These are phyloP conservation scores for Balaeniceps rex DNA, from an alignment of 2,113 vertebrate species.

Conservation along the genomic window DNA sequence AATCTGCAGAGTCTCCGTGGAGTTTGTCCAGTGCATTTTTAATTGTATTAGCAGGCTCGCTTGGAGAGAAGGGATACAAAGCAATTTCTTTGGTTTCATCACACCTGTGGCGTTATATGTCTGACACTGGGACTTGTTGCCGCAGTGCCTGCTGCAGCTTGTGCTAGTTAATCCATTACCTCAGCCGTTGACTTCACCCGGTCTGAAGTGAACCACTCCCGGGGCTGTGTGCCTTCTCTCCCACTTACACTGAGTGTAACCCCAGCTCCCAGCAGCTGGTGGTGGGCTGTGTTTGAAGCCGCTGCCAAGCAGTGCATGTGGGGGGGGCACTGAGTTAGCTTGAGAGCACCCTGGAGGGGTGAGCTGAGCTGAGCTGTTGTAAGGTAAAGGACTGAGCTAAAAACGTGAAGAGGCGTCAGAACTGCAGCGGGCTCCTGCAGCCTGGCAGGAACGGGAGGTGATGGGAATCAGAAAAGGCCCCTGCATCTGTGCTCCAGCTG, in stretches of 20 bases:
- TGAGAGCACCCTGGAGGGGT: background rate
- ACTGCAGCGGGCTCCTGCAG: background rate
- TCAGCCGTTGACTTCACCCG: background rate
- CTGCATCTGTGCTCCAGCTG: background rate
- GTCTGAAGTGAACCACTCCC: fast-evolving
- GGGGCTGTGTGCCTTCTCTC: background rate
- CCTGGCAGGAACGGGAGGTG: background rate
- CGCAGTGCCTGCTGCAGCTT: background rate
- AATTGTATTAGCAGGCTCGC: background rate
- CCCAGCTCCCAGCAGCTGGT: fast-evolving
- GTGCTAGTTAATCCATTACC: background rate
- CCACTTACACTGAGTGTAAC: fast-evolving
- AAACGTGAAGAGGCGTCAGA: background rate
- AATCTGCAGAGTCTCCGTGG: background rate
- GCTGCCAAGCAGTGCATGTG: fast-evolving
- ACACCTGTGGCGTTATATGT: too few relatives aligned
- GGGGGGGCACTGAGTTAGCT: background rate
- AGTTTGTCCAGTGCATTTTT: background rate
- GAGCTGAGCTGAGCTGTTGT: background rate
- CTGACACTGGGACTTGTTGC: background rate
- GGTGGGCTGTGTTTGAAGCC: background rate
- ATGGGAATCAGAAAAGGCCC: too few relatives aligned
- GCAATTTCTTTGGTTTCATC: background rate
- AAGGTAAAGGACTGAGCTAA: background rate
- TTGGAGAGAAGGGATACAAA: background rate